These are phyloP conservation scores for Anseranas semipalmata DNA, from an alignment of 2,113 vertebrate species.

Conservation along the genomic window DNA sequence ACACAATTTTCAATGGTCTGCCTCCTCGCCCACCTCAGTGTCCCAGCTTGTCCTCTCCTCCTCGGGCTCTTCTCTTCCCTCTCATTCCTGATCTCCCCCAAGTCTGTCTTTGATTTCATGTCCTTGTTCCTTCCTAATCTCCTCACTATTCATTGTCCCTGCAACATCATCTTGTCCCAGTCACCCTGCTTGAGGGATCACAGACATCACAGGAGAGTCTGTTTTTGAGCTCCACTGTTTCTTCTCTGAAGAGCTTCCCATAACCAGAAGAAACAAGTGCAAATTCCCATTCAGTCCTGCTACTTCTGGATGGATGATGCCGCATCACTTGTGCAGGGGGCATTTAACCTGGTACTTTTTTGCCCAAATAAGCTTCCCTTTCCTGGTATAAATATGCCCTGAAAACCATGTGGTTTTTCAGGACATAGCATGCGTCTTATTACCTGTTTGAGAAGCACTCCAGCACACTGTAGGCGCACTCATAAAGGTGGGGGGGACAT, in stretches of 20 bases:
- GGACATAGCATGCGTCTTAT: neutral
- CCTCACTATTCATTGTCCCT: neutral
- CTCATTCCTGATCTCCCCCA: neutral
- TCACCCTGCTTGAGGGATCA: neutral
- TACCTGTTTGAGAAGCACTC: neutral
- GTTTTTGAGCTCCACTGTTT: neutral
- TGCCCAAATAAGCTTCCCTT: neutral
- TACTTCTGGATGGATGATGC: neutral
- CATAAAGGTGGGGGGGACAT: neutral
- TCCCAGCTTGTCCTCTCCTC: neutral
- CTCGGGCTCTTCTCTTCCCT: neutral
- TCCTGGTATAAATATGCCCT: neutral
- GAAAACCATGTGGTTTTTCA: neutral
- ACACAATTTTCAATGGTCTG: neutral
- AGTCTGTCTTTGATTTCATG: neutral
- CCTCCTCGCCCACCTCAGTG: neutral
- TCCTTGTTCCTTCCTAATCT: neutral
- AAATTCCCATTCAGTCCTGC: neutral
- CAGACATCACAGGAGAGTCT: neutral
- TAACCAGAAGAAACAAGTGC: neutral
- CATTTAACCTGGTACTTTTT: neutral
- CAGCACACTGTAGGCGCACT: neutral
- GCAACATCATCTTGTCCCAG: neutral
- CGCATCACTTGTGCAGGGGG: neutral
- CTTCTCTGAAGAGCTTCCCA: neutral